Percentiles rank a stretch among this genome's conserved stretches.
Conservation (phyloP, 2,113 vertebrate genomes). For the Orycteropus afer region DNA sequence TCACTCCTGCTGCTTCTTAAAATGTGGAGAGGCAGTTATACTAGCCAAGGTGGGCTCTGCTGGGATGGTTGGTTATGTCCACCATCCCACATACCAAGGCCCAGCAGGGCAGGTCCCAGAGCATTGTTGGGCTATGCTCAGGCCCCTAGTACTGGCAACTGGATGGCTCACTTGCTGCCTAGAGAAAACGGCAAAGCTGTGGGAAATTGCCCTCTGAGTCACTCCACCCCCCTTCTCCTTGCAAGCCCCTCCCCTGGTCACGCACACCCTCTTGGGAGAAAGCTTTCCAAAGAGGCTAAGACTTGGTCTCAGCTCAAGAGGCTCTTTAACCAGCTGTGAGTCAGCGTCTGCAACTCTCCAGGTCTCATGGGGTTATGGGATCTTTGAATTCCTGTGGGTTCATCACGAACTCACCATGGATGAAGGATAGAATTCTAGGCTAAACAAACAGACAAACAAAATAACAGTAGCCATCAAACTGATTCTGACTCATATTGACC, state of each 20-base stretch:
- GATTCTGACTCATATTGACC: background rate
- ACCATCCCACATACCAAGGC: too few species aligned
- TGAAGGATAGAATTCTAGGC: background rate
- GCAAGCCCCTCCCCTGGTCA: background rate
- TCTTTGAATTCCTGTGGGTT: background rate
- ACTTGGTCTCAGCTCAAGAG: background rate
- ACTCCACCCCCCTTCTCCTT: background rate
- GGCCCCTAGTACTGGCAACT: background rate
- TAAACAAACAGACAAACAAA: background rate
- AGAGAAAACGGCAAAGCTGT: background rate
- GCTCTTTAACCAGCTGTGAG: background rate
- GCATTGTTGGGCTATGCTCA: background rate
- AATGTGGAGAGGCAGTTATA: background rate
- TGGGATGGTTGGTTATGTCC: fast-evolving
- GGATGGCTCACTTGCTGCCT: too few species aligned
- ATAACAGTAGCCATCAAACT: too few species aligned
- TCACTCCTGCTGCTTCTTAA: background rate
- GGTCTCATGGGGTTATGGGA: background rate
- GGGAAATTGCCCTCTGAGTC: background rate
- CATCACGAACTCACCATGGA: background rate
- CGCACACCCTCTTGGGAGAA: background rate
- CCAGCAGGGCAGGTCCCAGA: background rate
- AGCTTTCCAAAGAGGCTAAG: background rate
- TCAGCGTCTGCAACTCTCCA: too few species aligned
- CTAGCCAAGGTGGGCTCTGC: background rate